A percentile compares a stretch with the other conserved stretches of the same genome.
Conservation (phyloP, 2,797 vertebrate genomes). For the Myotis pilosus region DNA sequence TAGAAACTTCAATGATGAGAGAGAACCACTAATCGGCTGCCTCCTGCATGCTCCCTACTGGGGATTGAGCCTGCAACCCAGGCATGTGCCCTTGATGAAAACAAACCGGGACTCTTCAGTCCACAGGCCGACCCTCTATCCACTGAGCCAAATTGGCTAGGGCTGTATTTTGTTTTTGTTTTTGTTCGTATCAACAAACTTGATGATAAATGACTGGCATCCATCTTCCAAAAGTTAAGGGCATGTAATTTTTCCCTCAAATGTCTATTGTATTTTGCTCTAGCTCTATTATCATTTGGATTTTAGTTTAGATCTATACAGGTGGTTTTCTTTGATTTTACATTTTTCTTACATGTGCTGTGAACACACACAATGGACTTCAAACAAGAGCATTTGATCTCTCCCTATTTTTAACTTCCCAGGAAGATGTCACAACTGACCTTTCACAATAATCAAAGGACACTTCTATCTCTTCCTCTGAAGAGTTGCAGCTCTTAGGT, state of each 20-base stretch:
- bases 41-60: no score
- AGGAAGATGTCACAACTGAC: slow-evolving; percentile 58
- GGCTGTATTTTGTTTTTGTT: background rate
- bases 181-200: background rate
- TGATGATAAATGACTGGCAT: background rate
- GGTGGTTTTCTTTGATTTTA: slow-evolving; percentile 43
- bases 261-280: background rate
- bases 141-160: no score
- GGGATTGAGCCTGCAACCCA: no score
- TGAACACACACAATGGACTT: slow-evolving; percentile 61
- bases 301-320: slow-evolving; percentile 30
- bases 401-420: slow-evolving; percentile 49
- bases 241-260: background rate
- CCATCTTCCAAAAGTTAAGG: background rate
- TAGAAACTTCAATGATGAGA: no score
- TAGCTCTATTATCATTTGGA: background rate
- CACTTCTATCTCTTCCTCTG: slow-evolving; percentile 54
- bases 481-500: slow-evolving; percentile 59
- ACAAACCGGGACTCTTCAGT: no score
- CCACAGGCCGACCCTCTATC: no score
- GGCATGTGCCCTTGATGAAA: no score
- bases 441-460: slow-evolving; percentile 63
- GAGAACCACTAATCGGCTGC: no score
- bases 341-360: slow-evolving; percentile 48
- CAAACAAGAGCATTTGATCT: slow-evolving; percentile 68